Percentiles rank a stretch among this genome's conserved stretches.
Evolutionary conservation across 2,797 vertebrate genomes (phyloP).

Genomic region (Cyclura pinguis): DNA sequence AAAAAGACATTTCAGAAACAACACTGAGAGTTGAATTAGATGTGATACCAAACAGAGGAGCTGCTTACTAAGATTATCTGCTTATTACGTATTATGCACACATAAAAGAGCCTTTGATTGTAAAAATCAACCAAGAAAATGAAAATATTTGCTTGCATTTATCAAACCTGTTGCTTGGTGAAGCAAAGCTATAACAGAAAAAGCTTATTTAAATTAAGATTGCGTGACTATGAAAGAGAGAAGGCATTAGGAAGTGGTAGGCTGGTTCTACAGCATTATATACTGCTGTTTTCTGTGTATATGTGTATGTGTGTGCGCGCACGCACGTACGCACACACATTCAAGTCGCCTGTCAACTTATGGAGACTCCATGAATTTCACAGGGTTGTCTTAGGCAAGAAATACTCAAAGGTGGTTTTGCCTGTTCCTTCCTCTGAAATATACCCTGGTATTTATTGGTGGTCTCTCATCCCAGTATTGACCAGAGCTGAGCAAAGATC

Average conservation of each 20-base stretch:
- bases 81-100: slow-evolving; percentile 55
- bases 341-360: too few species aligned
- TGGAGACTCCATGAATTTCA: too few species aligned
- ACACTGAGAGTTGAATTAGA: slow-evolving; percentile 34
- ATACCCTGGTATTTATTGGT: too few species aligned
- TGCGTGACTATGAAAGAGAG: slow-evolving; percentile 43
- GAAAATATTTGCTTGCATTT: slow-evolving; percentile 49
- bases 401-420: too few species aligned
- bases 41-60: slow-evolving; percentile 46
- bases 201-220: slow-evolving; percentile 48
- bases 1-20: slow-evolving; percentile 39
- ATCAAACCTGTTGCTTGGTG: slow-evolving; percentile 54
- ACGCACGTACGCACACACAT: too few species aligned
- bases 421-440: too few species aligned
- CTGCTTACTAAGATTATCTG: slow-evolving; percentile 47
- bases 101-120: slow-evolving; percentile 39
- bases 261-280: neutral
- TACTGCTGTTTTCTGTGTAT: neutral
- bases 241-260: neutral
- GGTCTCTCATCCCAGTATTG: too few species aligned
- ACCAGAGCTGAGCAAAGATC: too few species aligned
- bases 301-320: too few species aligned
- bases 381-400: too few species aligned
- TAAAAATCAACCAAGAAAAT: slow-evolving; percentile 61
- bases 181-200: slow-evolving; percentile 45